Percentiles rank a stretch among this genome's conserved stretches.
Conservation (phyloP, 1,140 invertebrate genomes). For the Sycophila sp. region DNA sequence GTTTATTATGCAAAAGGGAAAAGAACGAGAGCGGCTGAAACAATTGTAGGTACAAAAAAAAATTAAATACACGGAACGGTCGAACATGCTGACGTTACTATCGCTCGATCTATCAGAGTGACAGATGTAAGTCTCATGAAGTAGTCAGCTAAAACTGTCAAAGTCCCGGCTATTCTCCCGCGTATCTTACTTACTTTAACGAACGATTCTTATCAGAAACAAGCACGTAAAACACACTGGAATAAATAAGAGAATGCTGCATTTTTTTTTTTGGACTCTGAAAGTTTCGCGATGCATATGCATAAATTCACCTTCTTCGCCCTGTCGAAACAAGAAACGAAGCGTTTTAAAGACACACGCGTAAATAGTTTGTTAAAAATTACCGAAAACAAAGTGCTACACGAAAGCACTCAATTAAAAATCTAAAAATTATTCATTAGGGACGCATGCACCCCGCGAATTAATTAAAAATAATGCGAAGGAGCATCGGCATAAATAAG, state of each 20-base stretch:
- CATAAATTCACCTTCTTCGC: no score
- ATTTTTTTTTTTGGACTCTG: no score
- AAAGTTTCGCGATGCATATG: no score
- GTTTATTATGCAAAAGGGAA: not conserved
- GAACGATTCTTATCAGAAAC: constrained; percentile 1
- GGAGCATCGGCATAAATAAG: not conserved
- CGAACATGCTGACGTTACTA: not conserved
- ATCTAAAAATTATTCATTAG: no score
- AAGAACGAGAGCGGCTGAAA: not conserved
- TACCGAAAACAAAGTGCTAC: no score
- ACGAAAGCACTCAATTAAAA: not conserved
- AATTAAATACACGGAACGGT: no score
- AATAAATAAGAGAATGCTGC: not conserved
- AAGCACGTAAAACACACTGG: not conserved
- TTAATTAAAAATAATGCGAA: not conserved
- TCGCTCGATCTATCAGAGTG: not conserved
- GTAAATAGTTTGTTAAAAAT: no score
- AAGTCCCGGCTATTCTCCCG: not conserved
- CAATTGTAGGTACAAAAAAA: not conserved
- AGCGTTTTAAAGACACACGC: no score
- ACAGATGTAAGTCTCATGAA: constrained; percentile 14
- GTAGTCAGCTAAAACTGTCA: not conserved
- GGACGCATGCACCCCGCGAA: no score
- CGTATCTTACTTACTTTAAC: not conserved
- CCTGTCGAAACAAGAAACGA: no score